Evolutionary conservation across 2,888 invertebrate genomes (phyloP), one percentile per base, ranked within the genome.

Genomic region (Orgyia antiqua): DNA sequence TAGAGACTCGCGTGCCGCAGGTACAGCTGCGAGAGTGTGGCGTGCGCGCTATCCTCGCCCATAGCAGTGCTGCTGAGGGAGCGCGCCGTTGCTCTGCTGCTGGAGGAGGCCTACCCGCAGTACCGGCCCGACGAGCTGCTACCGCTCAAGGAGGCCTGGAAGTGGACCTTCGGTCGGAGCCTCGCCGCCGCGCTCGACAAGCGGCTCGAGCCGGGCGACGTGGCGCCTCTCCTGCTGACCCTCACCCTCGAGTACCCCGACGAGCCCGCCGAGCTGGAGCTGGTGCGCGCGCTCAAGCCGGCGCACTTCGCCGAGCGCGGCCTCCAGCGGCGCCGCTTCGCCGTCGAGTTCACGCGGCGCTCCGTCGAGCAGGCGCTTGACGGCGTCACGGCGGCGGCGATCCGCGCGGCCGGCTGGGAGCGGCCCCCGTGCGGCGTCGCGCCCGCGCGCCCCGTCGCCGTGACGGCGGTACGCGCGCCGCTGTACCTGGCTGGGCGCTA

Each of bases 71-170:
- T 89, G 29, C 58, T 95, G 1, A 82, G 94, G 28, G 93, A 94
- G 51, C 88, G 90, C 31, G 88, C 90, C 0, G 77, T 94, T 47
- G 79, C 88, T 53, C 70, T 91, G 29, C 83, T 83, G 4, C 59
- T 94, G 8, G 66, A 76, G 7, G 75, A 89, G 1, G 79, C 88
- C 39, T 90, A 90, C 51, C 84, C 89, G 0, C 54, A 62, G 0
- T 84, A 83, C 49, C n/a, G n/a, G n/a, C n/a, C n/a, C n/a, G n/a
- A n/a, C n/a, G n/a, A n/a, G n/a, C n/a, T n/a, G n/a, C 88, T 89
- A 10, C 80, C 91, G 0, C 64, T 93, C 1, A 96, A 96, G 62
- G 94, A 95, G 63, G 91, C 92, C 0, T 94, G 94, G 89, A 95
- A 95, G 69, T 90, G 92, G 84, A 87, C 90, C 7, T 87, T 91